phyloP scores from a whole-genome alignment of 2,888 invertebrate genomes.

The Synanthedon vespiformis region DNA sequence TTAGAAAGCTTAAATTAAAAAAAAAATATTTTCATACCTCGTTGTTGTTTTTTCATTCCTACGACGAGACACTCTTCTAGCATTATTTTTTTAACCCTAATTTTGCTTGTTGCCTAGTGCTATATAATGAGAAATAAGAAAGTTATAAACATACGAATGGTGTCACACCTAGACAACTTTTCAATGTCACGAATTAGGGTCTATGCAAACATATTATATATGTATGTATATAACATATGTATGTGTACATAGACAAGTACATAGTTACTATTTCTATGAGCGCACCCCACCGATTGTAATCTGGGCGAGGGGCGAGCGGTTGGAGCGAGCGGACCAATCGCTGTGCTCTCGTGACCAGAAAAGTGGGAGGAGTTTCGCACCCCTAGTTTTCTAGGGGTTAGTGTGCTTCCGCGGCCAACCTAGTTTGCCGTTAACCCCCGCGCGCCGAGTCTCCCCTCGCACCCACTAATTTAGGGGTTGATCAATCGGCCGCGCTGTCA shows the following conservation, averaged over 20 bases:
- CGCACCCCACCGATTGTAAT: slow-evolving; percentile 70
- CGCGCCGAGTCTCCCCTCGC: slow-evolving; percentile 29
- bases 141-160: slow-evolving; percentile 2
- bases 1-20: no score
- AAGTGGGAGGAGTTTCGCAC: slow-evolving; percentile 71
- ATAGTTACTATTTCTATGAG: slow-evolving; percentile 68
- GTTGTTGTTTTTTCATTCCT: no score
- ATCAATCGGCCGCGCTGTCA: slow-evolving; percentile 54
- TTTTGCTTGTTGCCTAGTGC: no score
- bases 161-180: slow-evolving; percentile 13
- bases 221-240: slow-evolving; percentile 26
- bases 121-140: no score
- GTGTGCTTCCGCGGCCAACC: slow-evolving; percentile 71
- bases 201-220: slow-evolving; percentile 42
- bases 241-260: slow-evolving; percentile 47
- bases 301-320: slow-evolving; percentile 64
- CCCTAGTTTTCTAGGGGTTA: slow-evolving; percentile 72
- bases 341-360: slow-evolving; percentile 68
- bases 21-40: no score
- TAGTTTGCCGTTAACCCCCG: slow-evolving; percentile 60
- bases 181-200: slow-evolving; percentile 61
- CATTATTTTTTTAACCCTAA: no score
- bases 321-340: slow-evolving; percentile 62
- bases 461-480: slow-evolving; percentile 65
- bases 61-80: no score